Evolutionary conservation across 2,797 vertebrate species (phyloP), one percentile per base, ranked within the genome.

Genomic region (Eurystomus glaucurus): DNA sequence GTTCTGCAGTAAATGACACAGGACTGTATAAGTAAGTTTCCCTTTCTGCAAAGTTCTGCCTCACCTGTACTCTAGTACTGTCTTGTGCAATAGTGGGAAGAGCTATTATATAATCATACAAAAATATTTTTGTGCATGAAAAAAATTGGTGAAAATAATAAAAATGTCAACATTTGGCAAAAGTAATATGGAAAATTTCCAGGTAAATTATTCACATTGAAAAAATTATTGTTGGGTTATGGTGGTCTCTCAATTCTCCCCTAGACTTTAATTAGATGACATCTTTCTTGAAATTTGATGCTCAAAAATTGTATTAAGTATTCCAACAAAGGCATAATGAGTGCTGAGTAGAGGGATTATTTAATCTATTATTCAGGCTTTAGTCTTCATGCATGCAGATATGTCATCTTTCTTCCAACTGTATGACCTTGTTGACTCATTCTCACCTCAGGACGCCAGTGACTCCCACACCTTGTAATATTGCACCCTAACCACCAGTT

Each of bases 321-420:
- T 65, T 92, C 22, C 22, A 65, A n/a, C 4, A 0, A 0, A 45
- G 13, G 7, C 1, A 0, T 31, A 90, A 28, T 3, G 26, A 69
- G 10, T 26, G 10, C 4, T 50, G 41, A 83, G 23, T 25, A 48
- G 29, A 51, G 14, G 8, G 23, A 51, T 51, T 90, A 3, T 3
- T 58, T 78, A 9, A 29, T 25, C 11, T 64, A 16, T 60, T 79
- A 10, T 45, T 5, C 2, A 5, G 45, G 8, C 11, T 86, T 57
- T 41, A 74, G 33, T 37, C 10, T 61, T 62, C 39, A 5, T 43
- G 21, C 1, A 1, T 2, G 22, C 28, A 54, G 10, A 2, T 55
- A 33, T 25, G 33, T 9, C 2, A 1, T 51, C 20, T 41, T 86
- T 76, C 50, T 72, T 93, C 10, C n/a, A 72, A 17, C 45, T 68